Evolutionary conservation across 2,797 vertebrate genomes (phyloP).

Genomic region (Hirundo rustica): DNA sequence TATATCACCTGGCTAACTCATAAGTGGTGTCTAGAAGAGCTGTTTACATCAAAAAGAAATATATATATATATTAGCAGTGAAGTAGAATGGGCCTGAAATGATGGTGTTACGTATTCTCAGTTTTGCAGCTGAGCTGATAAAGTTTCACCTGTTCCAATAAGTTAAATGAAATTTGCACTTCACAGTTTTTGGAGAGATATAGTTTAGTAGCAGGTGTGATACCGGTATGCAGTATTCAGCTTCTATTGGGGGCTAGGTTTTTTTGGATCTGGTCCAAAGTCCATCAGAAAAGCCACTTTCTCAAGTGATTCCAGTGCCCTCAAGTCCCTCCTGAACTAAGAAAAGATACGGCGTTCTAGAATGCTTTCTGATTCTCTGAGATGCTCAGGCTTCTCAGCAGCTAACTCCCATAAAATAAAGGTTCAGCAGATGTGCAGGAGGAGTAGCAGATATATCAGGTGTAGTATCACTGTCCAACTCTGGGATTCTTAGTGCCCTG

Average conservation of each 20-base stretch:
- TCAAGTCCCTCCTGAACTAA: neutral
- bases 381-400: neutral
- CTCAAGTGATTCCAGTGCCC: neutral
- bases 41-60: neutral
- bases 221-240: neutral
- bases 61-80: neutral
- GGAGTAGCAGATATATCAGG: neutral
- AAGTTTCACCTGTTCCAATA: neutral
- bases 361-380: neutral
- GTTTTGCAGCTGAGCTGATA: neutral
- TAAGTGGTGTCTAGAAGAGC: neutral
- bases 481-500: neutral
- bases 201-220: neutral
- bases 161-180: neutral
- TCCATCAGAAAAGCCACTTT: neutral
- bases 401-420: neutral
- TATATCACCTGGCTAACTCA: neutral
- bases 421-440: neutral
- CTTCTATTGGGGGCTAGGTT: neutral
- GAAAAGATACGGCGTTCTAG: neutral
- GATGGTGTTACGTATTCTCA: neutral
- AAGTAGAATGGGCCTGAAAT: neutral
- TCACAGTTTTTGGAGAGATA: neutral
- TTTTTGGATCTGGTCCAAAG: neutral
- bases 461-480: neutral